Conservation (phyloP, 1,140 invertebrate genomes). For the Zaprionus ghesquierei region DNA sequence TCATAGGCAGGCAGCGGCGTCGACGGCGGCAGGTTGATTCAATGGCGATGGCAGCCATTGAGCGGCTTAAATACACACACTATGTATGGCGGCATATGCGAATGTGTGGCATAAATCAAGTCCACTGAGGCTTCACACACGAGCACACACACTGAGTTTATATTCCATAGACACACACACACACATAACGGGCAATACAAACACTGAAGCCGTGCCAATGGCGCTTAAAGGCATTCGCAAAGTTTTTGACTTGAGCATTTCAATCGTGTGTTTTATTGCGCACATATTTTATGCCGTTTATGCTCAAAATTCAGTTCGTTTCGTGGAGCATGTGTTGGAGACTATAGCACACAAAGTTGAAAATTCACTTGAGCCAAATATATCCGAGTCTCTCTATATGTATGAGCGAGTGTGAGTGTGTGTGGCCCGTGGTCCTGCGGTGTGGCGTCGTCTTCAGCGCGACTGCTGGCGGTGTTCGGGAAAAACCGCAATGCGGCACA, state of each 20-base stretch:
- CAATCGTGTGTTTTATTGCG: conserved; percentile 80
- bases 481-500: conserved; percentile 79
- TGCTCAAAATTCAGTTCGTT: conserved; percentile 71
- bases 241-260: conserved; percentile 79
- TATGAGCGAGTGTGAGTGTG: conserved; percentile 17
- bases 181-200: neutral
- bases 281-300: conserved; percentile 81
- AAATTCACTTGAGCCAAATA: conserved; percentile 50
- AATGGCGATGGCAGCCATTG: conserved; percentile 67
- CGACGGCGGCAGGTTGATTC: conserved; percentile 53
- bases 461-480: conserved; percentile 62
- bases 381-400: conserved; percentile 1
- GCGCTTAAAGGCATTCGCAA: conserved; percentile 76
- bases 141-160: conserved; percentile 4
- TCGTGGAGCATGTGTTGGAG: neutral
- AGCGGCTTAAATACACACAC: conserved; percentile 62
- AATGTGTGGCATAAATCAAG: conserved; percentile 74
- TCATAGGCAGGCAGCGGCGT: conserved; percentile 46
- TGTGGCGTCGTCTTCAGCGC: conserved; percentile 42
- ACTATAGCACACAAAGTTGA: conserved; percentile 22
- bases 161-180: neutral
- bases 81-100: conserved; percentile 34
- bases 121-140: conserved; percentile 22
- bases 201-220: conserved; percentile 48
- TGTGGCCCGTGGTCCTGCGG: conserved; percentile 52